A percentile compares a stretch with the other conserved stretches of the same genome.
Evolutionary conservation across 2,113 vertebrate genomes (phyloP).

Genomic region (Dolichallabes microphthalmus): DNA sequence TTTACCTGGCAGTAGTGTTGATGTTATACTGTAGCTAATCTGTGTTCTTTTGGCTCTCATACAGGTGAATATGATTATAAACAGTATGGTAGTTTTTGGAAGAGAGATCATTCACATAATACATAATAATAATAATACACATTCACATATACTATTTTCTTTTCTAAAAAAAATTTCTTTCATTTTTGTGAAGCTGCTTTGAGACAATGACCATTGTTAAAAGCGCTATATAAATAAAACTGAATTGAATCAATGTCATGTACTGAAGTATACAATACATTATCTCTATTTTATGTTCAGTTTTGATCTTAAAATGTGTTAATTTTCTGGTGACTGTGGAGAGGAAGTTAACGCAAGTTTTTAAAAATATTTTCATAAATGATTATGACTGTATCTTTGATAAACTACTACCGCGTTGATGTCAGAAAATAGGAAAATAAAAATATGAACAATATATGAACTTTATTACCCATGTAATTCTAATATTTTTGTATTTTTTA

Average conservation of each 20-base stretch:
- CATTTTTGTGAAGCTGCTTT: no score
- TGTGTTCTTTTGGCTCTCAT: background rate
- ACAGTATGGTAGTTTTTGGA: background rate
- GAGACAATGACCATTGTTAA: no score
- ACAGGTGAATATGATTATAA: background rate
- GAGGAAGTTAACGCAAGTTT: background rate
- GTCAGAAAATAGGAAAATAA: background rate
- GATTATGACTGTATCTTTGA: background rate
- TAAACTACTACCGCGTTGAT: background rate
- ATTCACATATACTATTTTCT: no score
- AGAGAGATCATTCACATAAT: background rate
- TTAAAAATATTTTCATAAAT: background rate
- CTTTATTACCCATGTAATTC: background rate
- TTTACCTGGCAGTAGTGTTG: no score
- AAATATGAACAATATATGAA: background rate
- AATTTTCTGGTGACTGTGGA: background rate
- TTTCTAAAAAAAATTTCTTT: no score
- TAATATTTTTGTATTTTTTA: background rate
- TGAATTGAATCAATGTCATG: no score
- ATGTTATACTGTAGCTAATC: no score
- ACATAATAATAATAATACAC: background rate
- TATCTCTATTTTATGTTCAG: no score
- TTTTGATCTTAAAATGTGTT: background rate
- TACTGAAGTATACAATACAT: background rate
- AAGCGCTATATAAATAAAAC: no score